These are phyloP conservation scores for Corydoras sp. DNA, from an alignment of 2,113 vertebrate genomes.

Conservation along the genomic window DNA sequence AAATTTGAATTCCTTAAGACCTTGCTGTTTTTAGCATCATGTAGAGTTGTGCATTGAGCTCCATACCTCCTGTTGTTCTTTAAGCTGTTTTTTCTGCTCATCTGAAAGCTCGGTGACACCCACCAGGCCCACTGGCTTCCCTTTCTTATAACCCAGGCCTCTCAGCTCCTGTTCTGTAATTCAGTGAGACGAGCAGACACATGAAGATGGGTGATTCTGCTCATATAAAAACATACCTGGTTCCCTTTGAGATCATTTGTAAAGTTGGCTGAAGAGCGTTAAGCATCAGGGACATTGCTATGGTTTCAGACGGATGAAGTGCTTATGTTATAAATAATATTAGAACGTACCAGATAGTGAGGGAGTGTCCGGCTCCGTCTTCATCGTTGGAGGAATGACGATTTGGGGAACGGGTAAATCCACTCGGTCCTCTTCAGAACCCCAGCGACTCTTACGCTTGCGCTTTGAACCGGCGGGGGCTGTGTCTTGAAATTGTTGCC, in stretches of 20 bases:
- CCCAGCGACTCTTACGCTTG: conserved; percentile 94
- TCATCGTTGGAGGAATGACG: conserved; percentile 56
- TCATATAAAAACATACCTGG: no score
- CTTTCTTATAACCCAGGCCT: conserved; percentile 91
- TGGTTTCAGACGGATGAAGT: no score
- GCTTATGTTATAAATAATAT: no score
- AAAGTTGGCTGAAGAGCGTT: no score
- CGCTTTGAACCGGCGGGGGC: conserved; percentile 63
- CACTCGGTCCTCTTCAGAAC: conserved; percentile 86
- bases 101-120: conserved; percentile 93
- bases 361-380: conserved; percentile 45
- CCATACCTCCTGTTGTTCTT: conserved; percentile 93
- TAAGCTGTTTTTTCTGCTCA: conserved; percentile 91
- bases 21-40: no score
- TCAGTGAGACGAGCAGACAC: neutral
- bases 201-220: no score
- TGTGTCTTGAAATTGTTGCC: conserved; percentile 26
- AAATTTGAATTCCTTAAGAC: no score
- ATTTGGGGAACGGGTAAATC: conserved; percentile 66
- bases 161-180: conserved; percentile 85
- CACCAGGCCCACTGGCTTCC: conserved; percentile 88
- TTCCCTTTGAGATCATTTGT: no score
- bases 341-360: conserved; percentile 58
- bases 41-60: conserved; percentile 5
- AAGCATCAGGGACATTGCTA: no score